Percentiles rank a stretch among this genome's conserved stretches.
phyloP scores from a whole-genome alignment of 2,113 vertebrate species.

The Chionodraco myersi region DNA sequence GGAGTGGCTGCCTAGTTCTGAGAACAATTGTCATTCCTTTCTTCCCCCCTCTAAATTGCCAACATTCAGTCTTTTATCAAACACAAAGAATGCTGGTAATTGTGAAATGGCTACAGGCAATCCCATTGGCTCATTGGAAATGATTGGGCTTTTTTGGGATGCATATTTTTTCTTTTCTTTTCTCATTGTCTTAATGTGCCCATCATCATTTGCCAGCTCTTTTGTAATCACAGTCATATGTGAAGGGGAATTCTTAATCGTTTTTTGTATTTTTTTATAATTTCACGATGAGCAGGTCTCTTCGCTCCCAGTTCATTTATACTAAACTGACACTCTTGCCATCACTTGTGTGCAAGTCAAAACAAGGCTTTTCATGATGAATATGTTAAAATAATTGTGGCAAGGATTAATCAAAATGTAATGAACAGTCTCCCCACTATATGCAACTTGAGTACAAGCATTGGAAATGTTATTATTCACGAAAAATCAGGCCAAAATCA shows the following conservation, averaged over 20 bases:
- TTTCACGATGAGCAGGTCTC: constrained; percentile 56
- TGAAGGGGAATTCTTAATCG: constrained; percentile 54
- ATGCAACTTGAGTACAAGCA: constrained; percentile 49
- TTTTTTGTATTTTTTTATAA: constrained; percentile 62
- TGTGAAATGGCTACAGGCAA: constrained; percentile 67
- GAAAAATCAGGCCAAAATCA: constrained; percentile 33
- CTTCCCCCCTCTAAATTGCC: constrained; percentile 63
- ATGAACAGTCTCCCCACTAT: constrained; percentile 52
- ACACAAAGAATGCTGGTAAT: constrained; percentile 72
- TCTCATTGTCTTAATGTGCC: constrained; percentile 64
- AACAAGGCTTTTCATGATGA: constrained; percentile 69
- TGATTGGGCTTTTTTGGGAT: constrained; percentile 60
- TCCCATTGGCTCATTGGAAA: constrained; percentile 67
- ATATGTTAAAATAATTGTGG: constrained; percentile 65
- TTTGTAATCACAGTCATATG: constrained; percentile 68
- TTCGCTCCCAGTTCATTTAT: constrained; percentile 57
- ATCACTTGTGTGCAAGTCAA: constrained; percentile 65
- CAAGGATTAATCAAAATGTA: constrained; percentile 57
- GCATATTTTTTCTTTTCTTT: constrained; percentile 41
- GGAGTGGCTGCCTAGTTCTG: constrained; percentile 31
- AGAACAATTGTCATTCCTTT: constrained; percentile 54
- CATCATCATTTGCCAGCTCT: constrained; percentile 58
- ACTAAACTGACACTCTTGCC: constrained; percentile 55
- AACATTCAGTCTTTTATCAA: constrained; percentile 73
- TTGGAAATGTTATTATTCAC: constrained; percentile 47